These are phyloP conservation scores for Sterrhoptilus dennistouni DNA, from an alignment of 2,113 vertebrate genomes.

Conservation along the genomic window DNA sequence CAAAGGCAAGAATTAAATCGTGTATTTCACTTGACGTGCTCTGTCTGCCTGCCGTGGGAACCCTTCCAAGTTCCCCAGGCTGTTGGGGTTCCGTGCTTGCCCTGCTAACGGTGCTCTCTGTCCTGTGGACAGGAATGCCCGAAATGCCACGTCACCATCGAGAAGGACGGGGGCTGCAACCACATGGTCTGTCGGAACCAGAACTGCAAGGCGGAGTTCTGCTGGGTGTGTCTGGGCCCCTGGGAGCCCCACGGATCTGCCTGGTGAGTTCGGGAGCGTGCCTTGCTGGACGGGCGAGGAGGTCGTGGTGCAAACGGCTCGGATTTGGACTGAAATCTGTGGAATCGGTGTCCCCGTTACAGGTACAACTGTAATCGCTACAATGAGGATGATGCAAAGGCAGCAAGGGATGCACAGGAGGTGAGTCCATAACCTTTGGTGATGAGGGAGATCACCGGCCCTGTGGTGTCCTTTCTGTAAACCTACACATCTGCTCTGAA, in stretches of 20 bases:
- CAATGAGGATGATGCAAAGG: slow-evolving; percentile 99
- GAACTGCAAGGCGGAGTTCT: slow-evolving; percentile 99
- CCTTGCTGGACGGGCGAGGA: background rate
- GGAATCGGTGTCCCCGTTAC: slow-evolving; percentile 37
- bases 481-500: background rate
- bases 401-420: slow-evolving; percentile 98
- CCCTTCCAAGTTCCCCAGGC: background rate
- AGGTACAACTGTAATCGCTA: slow-evolving; percentile 99
- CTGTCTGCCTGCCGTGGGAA: background rate
- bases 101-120: background rate
- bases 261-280: slow-evolving; percentile 80
- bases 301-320: background rate
- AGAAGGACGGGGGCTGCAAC: slow-evolving; percentile 99
- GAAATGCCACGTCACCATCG: slow-evolving; percentile 99
- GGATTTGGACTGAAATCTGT: background rate
- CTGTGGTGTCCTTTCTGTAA: background rate
- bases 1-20: background rate
- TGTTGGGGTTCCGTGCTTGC: background rate
- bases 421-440: slow-evolving; percentile 73
- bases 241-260: slow-evolving; percentile 99
- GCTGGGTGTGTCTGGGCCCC: slow-evolving; percentile 98
- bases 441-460: background rate
- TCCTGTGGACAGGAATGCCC: slow-evolving; percentile 89
- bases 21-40: background rate
- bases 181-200: slow-evolving; percentile 99